These are phyloP conservation scores for Sternarchorhynchus goeldii DNA, from an alignment of 2,797 vertebrate species.

Conservation along the genomic window DNA sequence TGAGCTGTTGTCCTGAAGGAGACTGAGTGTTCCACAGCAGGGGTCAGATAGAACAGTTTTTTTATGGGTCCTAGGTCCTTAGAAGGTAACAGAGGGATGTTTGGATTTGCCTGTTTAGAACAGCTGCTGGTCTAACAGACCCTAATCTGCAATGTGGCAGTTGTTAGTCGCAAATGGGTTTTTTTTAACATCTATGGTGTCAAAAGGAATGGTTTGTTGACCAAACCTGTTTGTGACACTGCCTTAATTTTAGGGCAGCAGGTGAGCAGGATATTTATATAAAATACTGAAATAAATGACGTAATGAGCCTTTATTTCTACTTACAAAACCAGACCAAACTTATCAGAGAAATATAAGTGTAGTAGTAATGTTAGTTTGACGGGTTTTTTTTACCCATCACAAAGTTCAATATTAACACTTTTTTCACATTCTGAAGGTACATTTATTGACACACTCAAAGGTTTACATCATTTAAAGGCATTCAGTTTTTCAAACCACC, in stretches of 20 bases:
- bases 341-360: too few species aligned
- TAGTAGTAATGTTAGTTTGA: too few species aligned
- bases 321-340: too few species aligned
- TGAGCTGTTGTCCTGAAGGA: constrained; percentile 57
- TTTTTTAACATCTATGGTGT: constrained; percentile 55
- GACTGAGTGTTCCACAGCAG: constrained; percentile 63
- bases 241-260: background rate
- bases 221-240: constrained; percentile 41
- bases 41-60: constrained; percentile 58
- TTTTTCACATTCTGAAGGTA: too few species aligned
- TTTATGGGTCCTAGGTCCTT: constrained; percentile 70
- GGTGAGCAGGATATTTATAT: background rate
- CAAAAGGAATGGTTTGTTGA: constrained; percentile 60
- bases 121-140: constrained; percentile 67
- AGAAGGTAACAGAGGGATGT: constrained; percentile 70
- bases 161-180: constrained; percentile 75
- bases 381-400: too few species aligned
- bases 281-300: background rate
- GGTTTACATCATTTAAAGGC: too few species aligned
- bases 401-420: too few species aligned
- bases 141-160: constrained; percentile 58
- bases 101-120: constrained; percentile 62
- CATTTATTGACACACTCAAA: too few species aligned
- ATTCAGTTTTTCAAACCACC: too few species aligned
- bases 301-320: background rate